Base-by-base conservation (phyloP, 2,797 vertebrate species). In the Taeniopygia guttata region DNA sequence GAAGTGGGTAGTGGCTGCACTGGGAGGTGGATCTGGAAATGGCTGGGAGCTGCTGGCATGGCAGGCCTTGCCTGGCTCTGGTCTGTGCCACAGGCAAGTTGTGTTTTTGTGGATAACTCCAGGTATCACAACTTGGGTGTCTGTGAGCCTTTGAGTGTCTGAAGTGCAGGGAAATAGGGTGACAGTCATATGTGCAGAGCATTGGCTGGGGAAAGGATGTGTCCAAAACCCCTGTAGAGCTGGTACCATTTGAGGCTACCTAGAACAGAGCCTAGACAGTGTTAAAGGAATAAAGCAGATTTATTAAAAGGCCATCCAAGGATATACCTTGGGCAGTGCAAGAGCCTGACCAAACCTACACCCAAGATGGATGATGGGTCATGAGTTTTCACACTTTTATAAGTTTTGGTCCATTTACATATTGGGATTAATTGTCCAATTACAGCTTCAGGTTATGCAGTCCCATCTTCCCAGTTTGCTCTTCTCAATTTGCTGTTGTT, bases 121-220 rank as follows among this genome's bases (percentile, higher is more conserved):
- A 2, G 1, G 30, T 18, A 17, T 75, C 10, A 3, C 1, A 6
- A 0, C 5, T 4, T 2, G n/a, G 0, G 3, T 38, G 45, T 45
- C 17, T 8, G 16, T 30, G n/a, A 54, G 40, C 74, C 26, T 58
- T 22, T 38, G 62, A 29, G 70, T 2, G 3, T n/a, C 29, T 3
- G 21, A 7, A 19, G 14, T 17, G 30, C 4, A 13, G 40, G 48
- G 46, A n/a, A 13, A 3, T 51, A 8, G 30, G 0, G 36, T 48
- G 63, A 27, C 0, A 5, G 43, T 68, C 23, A 8, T 32, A 10
- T 0, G 0, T 15, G 38, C 8, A 9, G 70, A 68, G 17, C 12
- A 1, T 2, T 10, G 45, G 3, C 54, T 42, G 20, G 23, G 30
- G 15, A 25, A 16, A 25, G 23, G 40, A 29, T 21, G 29, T 43